Conservation (phyloP, 2,113 vertebrate species). For the Alaudala cheleensis region DNA sequence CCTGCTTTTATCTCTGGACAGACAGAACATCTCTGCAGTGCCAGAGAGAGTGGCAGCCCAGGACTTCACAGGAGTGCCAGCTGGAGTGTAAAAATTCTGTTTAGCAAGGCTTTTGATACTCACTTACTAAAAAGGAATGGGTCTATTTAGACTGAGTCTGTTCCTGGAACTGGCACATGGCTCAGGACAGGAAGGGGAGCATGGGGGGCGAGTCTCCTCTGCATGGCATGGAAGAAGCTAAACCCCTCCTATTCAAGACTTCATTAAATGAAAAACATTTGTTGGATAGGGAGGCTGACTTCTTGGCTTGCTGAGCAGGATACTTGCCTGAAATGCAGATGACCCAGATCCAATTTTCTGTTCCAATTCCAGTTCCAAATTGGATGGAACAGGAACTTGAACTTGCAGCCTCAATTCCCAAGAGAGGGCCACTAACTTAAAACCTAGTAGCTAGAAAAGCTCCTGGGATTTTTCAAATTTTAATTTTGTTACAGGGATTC, state of each 20-base stretch:
- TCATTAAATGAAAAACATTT: neutral
- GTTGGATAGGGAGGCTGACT: neutral
- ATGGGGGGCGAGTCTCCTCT: fast-evolving
- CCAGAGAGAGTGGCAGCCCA: neutral
- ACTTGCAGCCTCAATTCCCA: neutral
- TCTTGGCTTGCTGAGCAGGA: neutral
- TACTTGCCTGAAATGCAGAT: constrained; percentile 15
- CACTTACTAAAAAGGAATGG: neutral
- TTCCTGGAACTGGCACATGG: neutral
- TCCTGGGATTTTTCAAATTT: neutral
- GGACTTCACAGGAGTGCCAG: neutral
- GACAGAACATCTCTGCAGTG: neutral
- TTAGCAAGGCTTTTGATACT: neutral
- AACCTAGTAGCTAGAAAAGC: neutral
- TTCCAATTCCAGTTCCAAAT: neutral
- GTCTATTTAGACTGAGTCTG: neutral
- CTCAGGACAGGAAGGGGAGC: neutral
- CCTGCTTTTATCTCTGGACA: neutral
- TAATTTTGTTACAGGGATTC: constrained; percentile 27
- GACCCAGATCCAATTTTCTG: neutral
- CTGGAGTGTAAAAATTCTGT: neutral
- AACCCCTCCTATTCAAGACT: neutral
- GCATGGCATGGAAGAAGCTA: neutral
- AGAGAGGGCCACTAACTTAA: neutral
- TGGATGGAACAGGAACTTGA: neutral